Base-by-base conservation (phyloP, 2,113 vertebrate species). In the Bubo scandiacus region DNA sequence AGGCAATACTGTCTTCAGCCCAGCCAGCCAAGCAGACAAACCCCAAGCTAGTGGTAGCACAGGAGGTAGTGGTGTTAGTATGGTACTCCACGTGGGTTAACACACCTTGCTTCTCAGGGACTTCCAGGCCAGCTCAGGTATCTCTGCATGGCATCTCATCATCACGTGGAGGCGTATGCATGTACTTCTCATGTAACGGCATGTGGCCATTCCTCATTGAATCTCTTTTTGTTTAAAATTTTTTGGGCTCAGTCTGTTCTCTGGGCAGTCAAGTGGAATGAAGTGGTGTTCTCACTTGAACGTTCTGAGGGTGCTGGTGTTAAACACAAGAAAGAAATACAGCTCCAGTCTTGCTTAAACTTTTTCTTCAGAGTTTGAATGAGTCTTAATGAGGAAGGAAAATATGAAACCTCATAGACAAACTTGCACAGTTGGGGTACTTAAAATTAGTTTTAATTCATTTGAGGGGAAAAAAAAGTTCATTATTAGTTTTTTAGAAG, bases 81-180 rank as follows among this genome's bases (percentile, higher is more conserved):
- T 6, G 9, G 42, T 55, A 8, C 77, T 81, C 47, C 89, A 7
- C 0, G 2, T 38, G 52, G 49, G 86, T 42, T 67, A 16, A 79
- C 73, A 43, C 59, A 6, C 73, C 67, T 91, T 81, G 68, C 94
- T 94, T 9, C 89, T 81, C 89, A 74, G 93, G 75, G 91, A 59
- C 79, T 92, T 66, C 82, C 89, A 87, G 29, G 68, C 72, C 95
- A 92, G 92, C 89, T 89, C 95, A 94, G 95, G 87, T 90, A 80
- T 81, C 94, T 94, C 72, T 96, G 95, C 91, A 82, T 96, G 93
- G 32, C 52, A 40, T 57, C 68, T 81, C 78, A 14, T 55, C 2
- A 4, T 84, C 89, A 43, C 84, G 13, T 10, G 5, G 32, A 87
- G 84, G 23, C 4, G 0, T 75, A 20, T 94, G 95, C 95, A 81